Evolutionary conservation across 2,113 vertebrate genomes (phyloP), one percentile per base, ranked within the genome.

Genomic region (Empidonax traillii): DNA sequence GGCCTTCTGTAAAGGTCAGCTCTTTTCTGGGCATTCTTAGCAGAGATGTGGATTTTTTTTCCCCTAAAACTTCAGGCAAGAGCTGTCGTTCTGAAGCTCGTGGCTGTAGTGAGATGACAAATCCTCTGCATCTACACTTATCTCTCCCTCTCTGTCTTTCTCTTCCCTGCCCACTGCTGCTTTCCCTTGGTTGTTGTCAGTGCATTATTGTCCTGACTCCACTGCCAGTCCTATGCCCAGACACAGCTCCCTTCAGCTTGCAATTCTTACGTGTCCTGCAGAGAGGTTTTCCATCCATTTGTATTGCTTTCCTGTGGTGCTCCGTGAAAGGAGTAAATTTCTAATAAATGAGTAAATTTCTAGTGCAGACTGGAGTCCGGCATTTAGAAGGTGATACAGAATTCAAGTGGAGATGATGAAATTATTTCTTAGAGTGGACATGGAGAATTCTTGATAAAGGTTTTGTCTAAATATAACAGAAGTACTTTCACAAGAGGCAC

Each of bases 91-190:
- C 68, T 78, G 47, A 85, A 74, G 33, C 22, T 62, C 52, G 4
- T 39, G 37, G 10, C 23, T 52, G 9, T 79, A 47, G 49, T 4
- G 7, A 88, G 27, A 27, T 62, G 58, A 43, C 9, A 74, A 7
- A 12, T 75, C 39, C 33, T 47, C 16, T 71, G 13, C 31, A 51
- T 52, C 28, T 61, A 43, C 6, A 71, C 19, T 17, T 71, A 22
- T 0, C 3, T 27, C 14, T 19, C 16, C 66, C 37, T 69, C 37
- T 75, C 12, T 24, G 66, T 3, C 51, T 41, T 49, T 10, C 8
- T 25, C 16, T 52, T 77, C 15, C 17, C 16, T 52, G 4, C 10
- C 9, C 0, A 0, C 13, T 80, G 22, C 58, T 73, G 3, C 24
- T 82, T 30, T 68, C 13, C 17, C 24, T 52, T 88, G 31, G 17